These are phyloP conservation scores for Exocentrus adspersus DNA, from an alignment of 2,888 invertebrate genomes.

Conservation along the genomic window DNA sequence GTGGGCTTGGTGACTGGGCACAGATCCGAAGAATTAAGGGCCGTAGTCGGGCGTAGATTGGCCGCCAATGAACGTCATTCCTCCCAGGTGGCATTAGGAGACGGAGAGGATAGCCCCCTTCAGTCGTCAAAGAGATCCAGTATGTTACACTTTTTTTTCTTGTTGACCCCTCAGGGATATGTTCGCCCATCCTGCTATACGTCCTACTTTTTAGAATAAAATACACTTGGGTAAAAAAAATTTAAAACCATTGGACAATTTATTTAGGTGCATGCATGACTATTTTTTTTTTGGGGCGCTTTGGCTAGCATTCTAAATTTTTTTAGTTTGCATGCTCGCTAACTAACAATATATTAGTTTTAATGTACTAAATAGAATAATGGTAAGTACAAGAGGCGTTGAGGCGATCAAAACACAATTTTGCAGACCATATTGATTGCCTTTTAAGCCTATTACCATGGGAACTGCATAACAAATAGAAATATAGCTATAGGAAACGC, in stretches of 20 bases:
- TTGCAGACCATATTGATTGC: neutral
- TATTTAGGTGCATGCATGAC: no score
- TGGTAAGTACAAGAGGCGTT: neutral
- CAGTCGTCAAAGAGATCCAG: slow-evolving; percentile 86
- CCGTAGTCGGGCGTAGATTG: slow-evolving; percentile 66
- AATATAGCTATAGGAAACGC: neutral
- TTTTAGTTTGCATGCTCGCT: neutral
- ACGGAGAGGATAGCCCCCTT: slow-evolving; percentile 86
- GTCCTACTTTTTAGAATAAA: no score
- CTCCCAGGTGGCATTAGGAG: slow-evolving; percentile 66
- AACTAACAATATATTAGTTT: neutral
- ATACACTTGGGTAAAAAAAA: no score
- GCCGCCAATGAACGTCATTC: slow-evolving; percentile 65
- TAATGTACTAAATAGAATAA: neutral
- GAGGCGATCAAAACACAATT: neutral
- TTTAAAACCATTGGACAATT: no score
- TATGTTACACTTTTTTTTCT: slow-evolving; percentile 67
- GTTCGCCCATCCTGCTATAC: no score
- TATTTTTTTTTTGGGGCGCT: neutral
- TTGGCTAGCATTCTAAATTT: neutral
- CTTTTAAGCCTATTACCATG: neutral
- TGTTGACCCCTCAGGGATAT: neutral
- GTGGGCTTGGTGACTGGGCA: slow-evolving; percentile 57
- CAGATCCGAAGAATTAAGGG: slow-evolving; percentile 58
- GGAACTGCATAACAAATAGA: neutral